Evolutionary conservation across 1,140 invertebrate genomes (phyloP).

Genomic region (Maniola jurtina): DNA sequence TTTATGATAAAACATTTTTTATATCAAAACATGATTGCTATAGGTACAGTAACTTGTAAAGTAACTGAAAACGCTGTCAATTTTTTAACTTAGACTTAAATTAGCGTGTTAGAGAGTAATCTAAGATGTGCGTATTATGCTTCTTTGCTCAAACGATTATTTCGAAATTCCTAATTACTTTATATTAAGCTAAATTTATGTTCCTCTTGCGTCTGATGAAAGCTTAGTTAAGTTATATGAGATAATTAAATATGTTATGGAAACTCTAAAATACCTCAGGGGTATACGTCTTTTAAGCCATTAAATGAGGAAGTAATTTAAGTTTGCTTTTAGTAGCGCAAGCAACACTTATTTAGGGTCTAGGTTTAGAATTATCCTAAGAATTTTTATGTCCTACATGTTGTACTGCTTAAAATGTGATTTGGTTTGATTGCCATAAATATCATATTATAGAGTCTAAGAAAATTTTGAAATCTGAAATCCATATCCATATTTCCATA

Average conservation of each 20-base stretch:
- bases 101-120: constrained; percentile 43
- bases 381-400: constrained; percentile 17
- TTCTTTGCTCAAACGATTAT: constrained; percentile 32
- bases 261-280: neutral
- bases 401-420: constrained; percentile 24
- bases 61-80: constrained; percentile 70
- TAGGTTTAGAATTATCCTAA: constrained; percentile 21
- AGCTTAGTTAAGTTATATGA: neutral
- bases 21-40: constrained; percentile 10
- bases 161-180: constrained; percentile 16
- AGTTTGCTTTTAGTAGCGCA: neutral
- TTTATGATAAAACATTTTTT: neutral
- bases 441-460: too few relatives aligned
- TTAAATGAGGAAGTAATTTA: neutral
- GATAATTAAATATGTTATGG: neutral
- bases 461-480: too few relatives aligned
- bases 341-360: neutral
- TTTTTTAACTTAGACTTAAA: constrained; percentile 65
- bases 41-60: constrained; percentile 35
- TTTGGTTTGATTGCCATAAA: constrained; percentile 16
- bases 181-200: constrained; percentile 12
- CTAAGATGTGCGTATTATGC: constrained; percentile 22
- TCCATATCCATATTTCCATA: too few relatives aligned
- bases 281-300: constrained; percentile 4
- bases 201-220: constrained; percentile 15